These are phyloP conservation scores for Trialeurodes vaporariorum DNA, from an alignment of 1,140 invertebrate species.

Conservation along the genomic window DNA sequence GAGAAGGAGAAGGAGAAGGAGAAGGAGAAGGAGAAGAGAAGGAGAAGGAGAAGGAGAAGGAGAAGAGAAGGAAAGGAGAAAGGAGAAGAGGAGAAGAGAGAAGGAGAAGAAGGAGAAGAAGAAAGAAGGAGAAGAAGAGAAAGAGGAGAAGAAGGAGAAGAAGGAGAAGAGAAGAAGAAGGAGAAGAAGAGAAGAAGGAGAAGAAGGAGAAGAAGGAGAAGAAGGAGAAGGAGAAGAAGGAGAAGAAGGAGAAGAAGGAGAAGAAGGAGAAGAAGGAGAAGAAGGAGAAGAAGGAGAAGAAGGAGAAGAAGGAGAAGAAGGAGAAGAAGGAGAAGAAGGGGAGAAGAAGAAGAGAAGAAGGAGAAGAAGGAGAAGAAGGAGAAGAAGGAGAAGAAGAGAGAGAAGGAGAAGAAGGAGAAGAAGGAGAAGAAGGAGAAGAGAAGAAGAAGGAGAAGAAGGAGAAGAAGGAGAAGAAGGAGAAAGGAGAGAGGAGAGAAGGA, in stretches of 20 bases:
- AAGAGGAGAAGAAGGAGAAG: not conserved
- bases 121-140: not conserved
- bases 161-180: not conserved
- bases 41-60: conserved; percentile 1
- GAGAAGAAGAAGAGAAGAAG: too few relatives aligned
- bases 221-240: conserved; percentile 8
- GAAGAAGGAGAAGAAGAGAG: too few relatives aligned
- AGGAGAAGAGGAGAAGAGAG: conserved; percentile 3
- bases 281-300: conserved; percentile 1
- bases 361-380: too few relatives aligned
- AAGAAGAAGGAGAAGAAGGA: too few relatives aligned
- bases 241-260: conserved; percentile 2
- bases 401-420: too few relatives aligned
- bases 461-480: too few relatives aligned
- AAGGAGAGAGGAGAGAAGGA: too few relatives aligned
- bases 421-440: too few relatives aligned
- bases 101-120: conserved; percentile 4
- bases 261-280: not conserved
- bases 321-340: conserved; percentile 2
- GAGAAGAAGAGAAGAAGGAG: not conserved
- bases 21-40: too few relatives aligned
- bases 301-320: not conserved
- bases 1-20: too few relatives aligned
- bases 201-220: conserved; percentile 3
- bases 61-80: conserved; percentile 1